Base-by-base conservation (phyloP, 2,113 vertebrate species). In the Brevimyrus niger region DNA sequence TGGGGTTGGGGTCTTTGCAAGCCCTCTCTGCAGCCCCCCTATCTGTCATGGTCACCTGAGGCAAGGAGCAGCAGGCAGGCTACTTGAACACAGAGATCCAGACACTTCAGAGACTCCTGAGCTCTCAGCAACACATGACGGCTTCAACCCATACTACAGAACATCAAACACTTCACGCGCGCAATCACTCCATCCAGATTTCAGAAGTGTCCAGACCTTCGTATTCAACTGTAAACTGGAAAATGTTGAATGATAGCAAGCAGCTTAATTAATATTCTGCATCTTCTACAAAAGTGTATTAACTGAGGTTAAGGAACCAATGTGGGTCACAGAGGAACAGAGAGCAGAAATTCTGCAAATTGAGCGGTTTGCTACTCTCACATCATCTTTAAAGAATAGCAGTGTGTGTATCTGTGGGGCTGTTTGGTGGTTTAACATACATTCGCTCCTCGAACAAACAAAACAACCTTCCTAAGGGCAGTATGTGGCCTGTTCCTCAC, bases 1-100 rank as follows among this genome's bases (percentile, higher is more conserved):
- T 98, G 91, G 98, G 98, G 91, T 99, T 99, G 0, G 98, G 98
- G 92, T 99, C 98, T 94, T 99, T 99, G 93, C 98, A 99, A 0
- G 98, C 98, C 89, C 98, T 94, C 84, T 99, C 98, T 0, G 98
- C 98, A 0, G 98, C 96, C 0, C 96, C 96, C 90, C 97, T 93
- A 94, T 99, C 98, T 0, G 96, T 97, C 98, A 99, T 99, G 0
- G 98, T 99, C 93, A 99, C 98, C 98, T 99, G 93, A 3, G 88
- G 11, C n/a, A 31, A 93, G 1, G 83, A 23, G 91, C 61, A 50
- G 31, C 86, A 47, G 83, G 6, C 48, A 83, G 82, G 82, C 44
- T 47, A 47, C 19, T 47, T 42, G 23, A 47, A 35, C 47, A 86
- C 44, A 53, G 50, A 87, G 85, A 53, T 13, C 27, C 27, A 17